A percentile compares a stretch with the other conserved stretches of the same genome.
These are phyloP conservation scores for Venturia canescens DNA, from an alignment of 1,140 invertebrate genomes.

Conservation along the genomic window DNA sequence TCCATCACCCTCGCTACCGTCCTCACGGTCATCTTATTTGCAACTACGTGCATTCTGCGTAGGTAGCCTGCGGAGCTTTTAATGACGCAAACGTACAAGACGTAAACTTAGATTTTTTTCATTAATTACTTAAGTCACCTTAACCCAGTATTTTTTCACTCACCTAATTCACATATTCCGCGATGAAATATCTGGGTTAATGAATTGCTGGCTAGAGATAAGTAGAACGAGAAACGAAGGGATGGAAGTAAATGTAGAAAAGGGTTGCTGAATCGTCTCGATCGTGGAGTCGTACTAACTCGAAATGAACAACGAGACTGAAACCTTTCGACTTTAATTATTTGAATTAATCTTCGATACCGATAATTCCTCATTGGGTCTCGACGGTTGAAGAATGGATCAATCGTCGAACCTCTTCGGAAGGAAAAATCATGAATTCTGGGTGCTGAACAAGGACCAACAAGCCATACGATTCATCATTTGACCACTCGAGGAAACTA, in stretches of 20 bases:
- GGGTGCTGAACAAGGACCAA: too few relatives aligned
- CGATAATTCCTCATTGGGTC: too few relatives aligned
- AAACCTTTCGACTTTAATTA: neutral
- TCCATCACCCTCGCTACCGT: neutral
- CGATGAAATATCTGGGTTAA: conserved; percentile 52
- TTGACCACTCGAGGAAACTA: too few relatives aligned
- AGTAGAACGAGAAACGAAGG: conserved; percentile 17
- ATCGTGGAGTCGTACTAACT: neutral
- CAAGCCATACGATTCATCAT: too few relatives aligned
- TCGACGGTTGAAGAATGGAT: too few relatives aligned
- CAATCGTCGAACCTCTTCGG: too few relatives aligned
- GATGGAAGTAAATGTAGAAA: neutral
- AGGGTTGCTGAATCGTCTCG: conserved; percentile 5
- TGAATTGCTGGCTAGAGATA: conserved; percentile 48
- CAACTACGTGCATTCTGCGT: neutral
- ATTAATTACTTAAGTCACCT: neutral
- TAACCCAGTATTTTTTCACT: neutral
- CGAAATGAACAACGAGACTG: neutral
- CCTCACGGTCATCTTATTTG: neutral
- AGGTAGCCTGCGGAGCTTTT: neutral
- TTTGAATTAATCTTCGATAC: neutral
- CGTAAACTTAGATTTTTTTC: neutral
- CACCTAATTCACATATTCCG: neutral
- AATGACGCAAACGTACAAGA: neutral
- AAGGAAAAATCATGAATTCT: too few relatives aligned